Evolutionary conservation across 2,888 invertebrate species (phyloP).

Genomic region (Halocaridina rubra): DNA sequence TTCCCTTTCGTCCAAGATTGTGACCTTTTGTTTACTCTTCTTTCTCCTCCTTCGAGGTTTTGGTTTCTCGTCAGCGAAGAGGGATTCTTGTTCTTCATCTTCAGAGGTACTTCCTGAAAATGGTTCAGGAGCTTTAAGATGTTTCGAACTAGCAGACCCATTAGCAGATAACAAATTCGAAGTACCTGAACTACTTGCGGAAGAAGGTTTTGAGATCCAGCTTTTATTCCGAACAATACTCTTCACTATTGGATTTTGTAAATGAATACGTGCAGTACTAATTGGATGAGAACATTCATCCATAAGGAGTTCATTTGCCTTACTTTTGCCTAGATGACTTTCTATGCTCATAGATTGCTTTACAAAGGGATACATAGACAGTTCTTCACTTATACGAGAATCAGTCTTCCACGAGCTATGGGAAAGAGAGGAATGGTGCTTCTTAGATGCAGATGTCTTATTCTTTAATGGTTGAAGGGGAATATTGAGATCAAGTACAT

Average conservation of each 20-base stretch:
- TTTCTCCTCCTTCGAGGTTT: neutral
- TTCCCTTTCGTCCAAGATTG: neutral
- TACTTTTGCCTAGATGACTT: too few relatives aligned
- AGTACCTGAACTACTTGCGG: too few relatives aligned
- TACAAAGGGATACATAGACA: too few relatives aligned
- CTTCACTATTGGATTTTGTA: neutral
- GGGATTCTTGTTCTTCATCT: neutral
- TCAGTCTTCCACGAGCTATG: too few relatives aligned
- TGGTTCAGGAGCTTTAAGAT: neutral
- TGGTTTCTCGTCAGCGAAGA: neutral
- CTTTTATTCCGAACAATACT: neutral
- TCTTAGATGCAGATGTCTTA: neutral
- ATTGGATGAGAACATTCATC: too few relatives aligned
- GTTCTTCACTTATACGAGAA: too few relatives aligned
- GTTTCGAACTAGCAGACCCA: neutral
- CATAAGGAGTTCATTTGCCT: too few relatives aligned
- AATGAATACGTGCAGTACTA: too few relatives aligned
- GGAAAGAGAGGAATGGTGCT: neutral
- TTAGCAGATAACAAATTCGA: neutral
- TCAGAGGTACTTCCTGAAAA: neutral
- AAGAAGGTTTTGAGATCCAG: neutral
- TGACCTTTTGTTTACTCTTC: neutral
- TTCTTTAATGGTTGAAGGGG: neutral
- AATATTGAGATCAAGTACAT: neutral
- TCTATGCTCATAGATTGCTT: too few relatives aligned